These are phyloP conservation scores for Trematomus loennbergii DNA, from an alignment of 2,113 vertebrate genomes.

Conservation along the genomic window DNA sequence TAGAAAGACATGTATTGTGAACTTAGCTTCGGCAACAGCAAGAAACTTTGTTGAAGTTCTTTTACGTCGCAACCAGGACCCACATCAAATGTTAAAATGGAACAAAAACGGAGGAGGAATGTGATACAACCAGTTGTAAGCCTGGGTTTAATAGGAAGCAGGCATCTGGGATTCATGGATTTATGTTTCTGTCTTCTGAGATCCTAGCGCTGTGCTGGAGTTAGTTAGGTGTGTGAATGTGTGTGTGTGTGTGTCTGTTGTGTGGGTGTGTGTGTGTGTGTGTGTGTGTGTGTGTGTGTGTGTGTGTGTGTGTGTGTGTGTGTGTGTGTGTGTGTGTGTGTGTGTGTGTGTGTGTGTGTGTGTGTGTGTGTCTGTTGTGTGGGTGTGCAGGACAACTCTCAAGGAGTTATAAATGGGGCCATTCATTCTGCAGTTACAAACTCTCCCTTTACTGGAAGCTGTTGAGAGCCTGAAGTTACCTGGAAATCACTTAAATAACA, in stretches of 20 bases:
- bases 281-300: background rate
- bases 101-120: background rate
- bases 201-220: conserved; percentile 11
- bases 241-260: too few species aligned
- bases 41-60: background rate
- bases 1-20: too few species aligned
- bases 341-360: too few species aligned
- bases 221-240: conserved; percentile 17
- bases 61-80: background rate
- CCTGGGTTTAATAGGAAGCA: conserved; percentile 16
- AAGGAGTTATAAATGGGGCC: conserved; percentile 65
- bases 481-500: conserved; percentile 7
- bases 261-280: conserved; percentile 14
- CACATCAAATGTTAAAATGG: background rate
- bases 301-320: too few species aligned
- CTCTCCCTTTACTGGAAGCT: conserved; percentile 22
- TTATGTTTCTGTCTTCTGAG: conserved; percentile 6
- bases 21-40: too few species aligned
- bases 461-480: conserved; percentile 18
- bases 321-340: too few species aligned
- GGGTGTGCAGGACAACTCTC: conserved; percentile 41
- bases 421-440: conserved; percentile 63
- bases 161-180: conserved; percentile 4
- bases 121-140: background rate
- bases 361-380: conserved; percentile 6